Evolutionary conservation across 2,888 invertebrate genomes (phyloP).

Genomic region (Dorcus parallelipipedus): DNA sequence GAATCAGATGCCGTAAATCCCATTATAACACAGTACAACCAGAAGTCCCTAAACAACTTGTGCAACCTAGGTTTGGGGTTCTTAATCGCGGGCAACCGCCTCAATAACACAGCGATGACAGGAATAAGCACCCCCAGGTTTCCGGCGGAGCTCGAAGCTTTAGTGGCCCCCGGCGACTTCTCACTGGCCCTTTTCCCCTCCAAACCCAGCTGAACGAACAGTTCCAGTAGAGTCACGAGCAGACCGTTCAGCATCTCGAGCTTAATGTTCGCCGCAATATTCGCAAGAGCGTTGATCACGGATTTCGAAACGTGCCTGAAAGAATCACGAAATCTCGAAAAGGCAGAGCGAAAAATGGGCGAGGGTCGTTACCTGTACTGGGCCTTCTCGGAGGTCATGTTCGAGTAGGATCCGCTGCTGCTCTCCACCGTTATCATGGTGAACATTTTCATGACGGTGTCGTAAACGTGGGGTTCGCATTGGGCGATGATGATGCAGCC

Average conservation of each 20-base stretch:
- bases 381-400: conserved; percentile 59
- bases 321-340: conserved; percentile 5
- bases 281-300: conserved; percentile 94
- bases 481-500: conserved; percentile 97
- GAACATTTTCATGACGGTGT: conserved; percentile 98
- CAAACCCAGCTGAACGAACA: conserved; percentile 96
- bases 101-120: conserved; percentile 87
- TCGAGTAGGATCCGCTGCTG: conserved; percentile 71
- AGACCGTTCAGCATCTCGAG: conserved; percentile 83
- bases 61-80: conserved; percentile 88
- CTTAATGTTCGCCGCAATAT: conserved; percentile 91
- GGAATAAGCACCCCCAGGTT: conserved; percentile 97
- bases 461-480: conserved; percentile 79
- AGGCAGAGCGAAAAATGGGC: background rate
- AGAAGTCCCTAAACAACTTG: conserved; percentile 98
- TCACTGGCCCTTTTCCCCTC: conserved; percentile 96
- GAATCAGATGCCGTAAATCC: conserved; percentile 88
- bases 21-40: conserved; percentile 99
- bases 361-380: conserved; percentile 50
- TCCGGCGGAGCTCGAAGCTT: conserved; percentile 94
- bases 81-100: conserved; percentile 83
- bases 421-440: conserved; percentile 92
- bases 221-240: conserved; percentile 82
- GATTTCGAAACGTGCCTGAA: conserved; percentile 84
- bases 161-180: conserved; percentile 70